phyloP scores from a whole-genome alignment of 2,113 vertebrate genomes.

The Hemicordylus capensis region DNA sequence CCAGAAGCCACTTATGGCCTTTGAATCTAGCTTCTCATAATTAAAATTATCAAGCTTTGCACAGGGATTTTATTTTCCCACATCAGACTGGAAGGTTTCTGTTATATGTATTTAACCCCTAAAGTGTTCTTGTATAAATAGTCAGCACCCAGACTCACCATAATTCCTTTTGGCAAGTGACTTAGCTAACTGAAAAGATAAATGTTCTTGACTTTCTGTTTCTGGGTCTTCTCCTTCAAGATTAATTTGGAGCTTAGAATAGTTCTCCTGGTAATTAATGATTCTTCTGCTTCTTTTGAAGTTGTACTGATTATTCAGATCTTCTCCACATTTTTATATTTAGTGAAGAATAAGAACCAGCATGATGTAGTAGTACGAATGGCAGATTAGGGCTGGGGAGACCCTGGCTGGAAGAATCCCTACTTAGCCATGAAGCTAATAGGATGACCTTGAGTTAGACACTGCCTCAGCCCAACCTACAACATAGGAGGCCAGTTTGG shows the following conservation, averaged over 20 bases:
- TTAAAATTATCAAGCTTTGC: not conserved
- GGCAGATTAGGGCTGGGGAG: not conserved
- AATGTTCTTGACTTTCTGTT: not conserved
- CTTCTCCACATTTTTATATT: conserved; percentile 1
- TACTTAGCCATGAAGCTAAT: not conserved
- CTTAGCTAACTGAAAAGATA: not conserved
- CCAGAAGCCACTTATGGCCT: conserved; percentile 2
- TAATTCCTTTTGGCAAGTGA: not conserved
- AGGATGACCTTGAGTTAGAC: not conserved
- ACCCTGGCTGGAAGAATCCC: not conserved
- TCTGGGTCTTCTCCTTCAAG: rapidly evolving
- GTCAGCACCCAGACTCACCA: not conserved
- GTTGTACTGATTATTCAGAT: conserved; percentile 18
- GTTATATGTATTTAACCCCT: not conserved
- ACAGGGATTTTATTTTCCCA: not conserved
- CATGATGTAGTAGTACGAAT: not conserved
- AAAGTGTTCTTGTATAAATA: not conserved
- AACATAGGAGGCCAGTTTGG: no score
- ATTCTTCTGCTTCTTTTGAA: not conserved
- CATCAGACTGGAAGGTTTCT: not conserved
- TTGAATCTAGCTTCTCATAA: conserved; percentile 7
- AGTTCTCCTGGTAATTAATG: not conserved
- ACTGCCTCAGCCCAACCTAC: no score
- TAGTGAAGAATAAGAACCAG: not conserved
- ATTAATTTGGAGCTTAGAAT: not conserved